Percentiles rank a stretch among this genome's conserved stretches.
These are phyloP conservation scores for Yponomeuta plumbellus DNA, from an alignment of 2,888 invertebrate genomes.

Conservation along the genomic window DNA sequence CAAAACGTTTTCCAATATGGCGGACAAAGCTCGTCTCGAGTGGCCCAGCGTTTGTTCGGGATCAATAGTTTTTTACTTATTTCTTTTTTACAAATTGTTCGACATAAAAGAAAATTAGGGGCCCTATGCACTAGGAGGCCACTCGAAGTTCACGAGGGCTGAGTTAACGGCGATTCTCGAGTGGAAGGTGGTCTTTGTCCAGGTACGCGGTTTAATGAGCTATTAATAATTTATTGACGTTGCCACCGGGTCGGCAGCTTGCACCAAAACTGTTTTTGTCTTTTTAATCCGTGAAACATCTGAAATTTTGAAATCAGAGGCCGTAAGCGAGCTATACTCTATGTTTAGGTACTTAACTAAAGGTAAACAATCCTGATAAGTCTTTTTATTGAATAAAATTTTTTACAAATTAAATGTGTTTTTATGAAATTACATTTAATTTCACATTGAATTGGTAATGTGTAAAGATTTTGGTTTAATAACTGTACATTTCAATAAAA, in stretches of 20 bases:
- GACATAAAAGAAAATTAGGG: slow-evolving; percentile 69
- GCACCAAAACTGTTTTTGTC: not conserved
- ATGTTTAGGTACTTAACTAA: no score
- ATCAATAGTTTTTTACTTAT: slow-evolving; percentile 64
- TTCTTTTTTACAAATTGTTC: slow-evolving; percentile 57
- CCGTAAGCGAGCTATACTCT: no score
- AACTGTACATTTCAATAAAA: no score
- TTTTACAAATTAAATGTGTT: no score
- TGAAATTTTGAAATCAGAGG: not conserved
- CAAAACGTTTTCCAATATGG: slow-evolving; percentile 69
- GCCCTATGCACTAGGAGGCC: slow-evolving; percentile 48
- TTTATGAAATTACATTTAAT: no score
- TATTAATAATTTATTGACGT: slow-evolving; percentile 51
- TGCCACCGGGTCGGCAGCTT: slow-evolving; percentile 20
- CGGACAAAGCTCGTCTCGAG: slow-evolving; percentile 67
- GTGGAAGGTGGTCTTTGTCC: slow-evolving; percentile 40
- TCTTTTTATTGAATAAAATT: no score
- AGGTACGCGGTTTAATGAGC: slow-evolving; percentile 59
- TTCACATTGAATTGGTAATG: no score
- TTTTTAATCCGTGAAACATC: not conserved
- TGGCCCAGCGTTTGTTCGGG: slow-evolving; percentile 58
- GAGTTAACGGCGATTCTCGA: slow-evolving; percentile 64
- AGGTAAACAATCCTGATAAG: no score
- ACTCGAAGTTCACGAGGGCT: slow-evolving; percentile 64
- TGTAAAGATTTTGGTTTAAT: no score